Evolutionary conservation across 2,888 invertebrate species (phyloP).

Genomic region (Serrognathus titanus): DNA sequence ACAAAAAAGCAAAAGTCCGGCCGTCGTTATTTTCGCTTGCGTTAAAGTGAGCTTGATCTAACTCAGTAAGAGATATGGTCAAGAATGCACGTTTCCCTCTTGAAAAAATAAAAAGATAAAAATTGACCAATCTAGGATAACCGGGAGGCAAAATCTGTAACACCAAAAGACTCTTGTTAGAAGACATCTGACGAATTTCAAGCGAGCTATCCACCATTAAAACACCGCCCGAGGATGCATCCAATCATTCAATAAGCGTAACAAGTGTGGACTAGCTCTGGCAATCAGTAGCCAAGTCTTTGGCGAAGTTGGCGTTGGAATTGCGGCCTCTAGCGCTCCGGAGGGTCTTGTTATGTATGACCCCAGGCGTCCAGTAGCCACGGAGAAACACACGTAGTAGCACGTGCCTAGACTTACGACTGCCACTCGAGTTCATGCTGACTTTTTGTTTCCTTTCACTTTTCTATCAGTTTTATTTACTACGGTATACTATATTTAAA

Average conservation of each 20-base stretch:
- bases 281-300: constrained; percentile 36
- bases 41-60: too few relatives aligned
- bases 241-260: constrained; percentile 43
- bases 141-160: constrained; percentile 25
- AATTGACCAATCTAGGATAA: constrained; percentile 7
- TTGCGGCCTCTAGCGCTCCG: constrained; percentile 30
- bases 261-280: constrained; percentile 27
- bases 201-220: constrained; percentile 42
- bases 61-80: background rate
- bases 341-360: constrained; percentile 41
- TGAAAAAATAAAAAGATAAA: constrained; percentile 3
- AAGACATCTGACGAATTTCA: constrained; percentile 39
- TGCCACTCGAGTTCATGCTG: constrained; percentile 31
- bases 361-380: constrained; percentile 36
- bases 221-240: constrained; percentile 37
- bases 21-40: too few relatives aligned
- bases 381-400: constrained; percentile 35
- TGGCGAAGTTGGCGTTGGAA: constrained; percentile 24
- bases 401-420: constrained; percentile 41
- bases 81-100: background rate
- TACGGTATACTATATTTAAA: background rate
- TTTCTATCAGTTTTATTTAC: constrained; percentile 22
- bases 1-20: too few relatives aligned
- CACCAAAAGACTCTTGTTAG: constrained; percentile 27
- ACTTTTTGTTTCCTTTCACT: constrained; percentile 34